phyloP scores from a whole-genome alignment of 2,113 vertebrate genomes.

The Pteruthius melanotis region DNA sequence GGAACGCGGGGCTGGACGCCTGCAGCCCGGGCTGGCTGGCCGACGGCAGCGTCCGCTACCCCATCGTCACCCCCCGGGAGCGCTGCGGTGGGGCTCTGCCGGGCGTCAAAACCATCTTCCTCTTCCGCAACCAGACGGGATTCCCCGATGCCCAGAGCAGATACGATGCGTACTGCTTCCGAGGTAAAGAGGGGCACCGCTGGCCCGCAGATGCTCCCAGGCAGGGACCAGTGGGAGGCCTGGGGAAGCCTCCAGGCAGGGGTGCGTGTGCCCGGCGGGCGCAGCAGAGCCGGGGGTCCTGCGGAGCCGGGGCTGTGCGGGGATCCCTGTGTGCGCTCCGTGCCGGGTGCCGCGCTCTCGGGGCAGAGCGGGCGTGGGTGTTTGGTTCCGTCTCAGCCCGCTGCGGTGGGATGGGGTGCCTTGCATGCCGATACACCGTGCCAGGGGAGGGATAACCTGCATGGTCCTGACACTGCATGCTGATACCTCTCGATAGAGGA shows the following conservation, averaged over 20 bases:
- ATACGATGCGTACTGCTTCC: slow-evolving; percentile 90
- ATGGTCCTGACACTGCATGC: not conserved
- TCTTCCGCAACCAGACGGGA: slow-evolving; percentile 90
- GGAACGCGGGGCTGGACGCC: slow-evolving; percentile 85
- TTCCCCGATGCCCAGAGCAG: slow-evolving; percentile 82
- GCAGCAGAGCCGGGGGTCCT: not conserved
- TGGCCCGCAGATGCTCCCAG: rapidly evolving
- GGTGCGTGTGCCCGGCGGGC: rapidly evolving
- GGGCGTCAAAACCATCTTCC: slow-evolving; percentile 88
- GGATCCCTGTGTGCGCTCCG: rapidly evolving
- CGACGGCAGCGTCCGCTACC: slow-evolving; percentile 90
- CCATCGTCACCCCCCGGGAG: slow-evolving; percentile 85
- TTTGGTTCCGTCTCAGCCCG: rapidly evolving
- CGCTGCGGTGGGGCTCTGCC: slow-evolving; percentile 86
- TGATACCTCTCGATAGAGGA: rapidly evolving
- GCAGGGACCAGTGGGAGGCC: not conserved
- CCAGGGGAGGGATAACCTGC: not conserved
- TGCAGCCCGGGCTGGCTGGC: slow-evolving; percentile 93
- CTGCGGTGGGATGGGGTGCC: rapidly evolving
- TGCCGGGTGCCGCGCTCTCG: rapidly evolving
- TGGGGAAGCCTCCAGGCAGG: not conserved
- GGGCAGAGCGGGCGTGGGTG: not conserved
- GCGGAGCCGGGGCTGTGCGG: rapidly evolving
- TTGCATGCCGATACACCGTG: not conserved
- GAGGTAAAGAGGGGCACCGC: slow-evolving; percentile 70